Evolutionary conservation across 1,140 invertebrate genomes (phyloP), one percentile per base, ranked within the genome.

Genomic region (Mya arenaria): DNA sequence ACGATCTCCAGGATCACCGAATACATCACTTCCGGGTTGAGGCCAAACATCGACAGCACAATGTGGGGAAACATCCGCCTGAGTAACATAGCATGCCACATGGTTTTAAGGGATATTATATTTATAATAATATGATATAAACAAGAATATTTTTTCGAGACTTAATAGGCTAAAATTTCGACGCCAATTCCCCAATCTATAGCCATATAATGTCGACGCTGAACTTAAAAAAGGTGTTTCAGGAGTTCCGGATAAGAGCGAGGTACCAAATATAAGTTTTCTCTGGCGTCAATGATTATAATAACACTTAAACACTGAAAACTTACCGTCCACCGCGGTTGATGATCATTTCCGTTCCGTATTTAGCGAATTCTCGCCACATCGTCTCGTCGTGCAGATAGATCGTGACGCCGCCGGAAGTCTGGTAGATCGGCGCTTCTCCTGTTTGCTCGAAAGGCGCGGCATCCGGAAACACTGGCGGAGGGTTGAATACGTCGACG

Each of bases 341-440:
- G 94, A 99, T 99, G 93, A 99, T 98, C 98, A 99, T 99, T 84
- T 99, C 98, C 79, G 98, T 99, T 90, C 98, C 98, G 69, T 99
- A 95, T 91, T 98, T 97, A 94, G 98, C 97, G 92, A 99, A 99
- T 93, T 98, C 98, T 93, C 98, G 97, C 98, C 98, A 99, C 81
- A 99, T 95, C 89, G 99, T 97, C 41, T 87, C 92, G 87, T 98
- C 97, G 6, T 97, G 97, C 10, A 98, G 94, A 0, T 95, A 94
- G 4, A 97, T 95, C 2, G 81, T 66, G 0, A 87, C 82, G 13
- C 69, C 83, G 10, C 58, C 44, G 30, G 52, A 44, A 0, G 62
- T 52, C 48, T 52, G 48, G 1, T n/a, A 17, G 48, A 52, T 52
- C 10, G 2, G 48, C 10, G 19, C 48, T 17, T 23, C 2, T 8